Evolutionary conservation across 2,888 invertebrate genomes (phyloP).

Genomic region (Trachelus stipa): DNA sequence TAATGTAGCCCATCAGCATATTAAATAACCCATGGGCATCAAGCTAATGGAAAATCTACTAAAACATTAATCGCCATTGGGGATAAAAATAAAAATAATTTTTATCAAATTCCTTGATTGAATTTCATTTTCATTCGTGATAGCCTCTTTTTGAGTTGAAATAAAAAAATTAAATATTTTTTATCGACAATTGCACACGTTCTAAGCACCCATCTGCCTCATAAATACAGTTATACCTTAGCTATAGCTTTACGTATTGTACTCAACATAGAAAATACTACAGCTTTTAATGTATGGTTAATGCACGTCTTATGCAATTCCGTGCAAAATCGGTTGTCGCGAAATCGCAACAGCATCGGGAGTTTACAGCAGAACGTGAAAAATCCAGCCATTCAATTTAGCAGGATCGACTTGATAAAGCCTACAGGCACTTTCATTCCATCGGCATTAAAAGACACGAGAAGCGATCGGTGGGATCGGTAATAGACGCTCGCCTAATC

Average conservation of each 20-base stretch:
- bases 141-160: too few relatives aligned
- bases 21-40: too few relatives aligned
- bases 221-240: too few relatives aligned
- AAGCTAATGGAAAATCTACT: too few relatives aligned
- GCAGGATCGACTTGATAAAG: not conserved
- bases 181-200: too few relatives aligned
- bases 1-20: too few relatives aligned
- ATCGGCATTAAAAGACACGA: not conserved
- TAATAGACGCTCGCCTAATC: not conserved
- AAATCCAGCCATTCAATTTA: not conserved
- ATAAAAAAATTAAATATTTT: too few relatives aligned
- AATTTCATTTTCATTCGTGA: not conserved
- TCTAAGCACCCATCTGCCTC: too few relatives aligned
- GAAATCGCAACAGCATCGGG: not conserved
- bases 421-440: not conserved
- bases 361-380: not conserved
- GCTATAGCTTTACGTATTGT: too few relatives aligned
- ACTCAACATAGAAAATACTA: too few relatives aligned
- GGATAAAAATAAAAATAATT: not conserved
- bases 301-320: not conserved
- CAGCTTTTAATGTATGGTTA: not conserved
- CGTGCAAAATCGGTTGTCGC: not conserved
- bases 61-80: not conserved
- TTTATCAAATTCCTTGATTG: not conserved
- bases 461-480: not conserved